A percentile compares a stretch with the other conserved stretches of the same genome.
These are phyloP conservation scores for Eubucco bourcierii DNA, from an alignment of 2,113 vertebrate genomes.

Conservation along the genomic window DNA sequence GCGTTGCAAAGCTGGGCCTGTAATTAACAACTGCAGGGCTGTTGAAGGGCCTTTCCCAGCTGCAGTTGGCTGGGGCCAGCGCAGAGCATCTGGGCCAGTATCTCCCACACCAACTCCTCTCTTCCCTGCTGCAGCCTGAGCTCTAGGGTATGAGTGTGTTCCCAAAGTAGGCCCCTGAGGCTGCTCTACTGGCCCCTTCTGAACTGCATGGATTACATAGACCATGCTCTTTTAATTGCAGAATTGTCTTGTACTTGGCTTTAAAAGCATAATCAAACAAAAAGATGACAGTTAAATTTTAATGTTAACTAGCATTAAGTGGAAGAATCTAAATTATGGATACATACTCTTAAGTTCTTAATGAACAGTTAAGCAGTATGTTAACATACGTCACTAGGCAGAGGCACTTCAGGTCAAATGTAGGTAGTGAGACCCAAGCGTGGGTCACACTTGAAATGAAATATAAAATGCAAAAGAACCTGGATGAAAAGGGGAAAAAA, in stretches of 20 bases:
- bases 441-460: background rate
- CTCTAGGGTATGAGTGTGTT: background rate
- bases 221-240: background rate
- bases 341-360: background rate
- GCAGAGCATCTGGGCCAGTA: background rate
- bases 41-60: slow-evolving; percentile 23
- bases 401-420: background rate
- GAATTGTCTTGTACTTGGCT: background rate
- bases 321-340: background rate
- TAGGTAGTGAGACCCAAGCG: background rate
- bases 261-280: background rate
- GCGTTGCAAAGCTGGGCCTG: background rate
- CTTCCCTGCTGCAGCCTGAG: background rate
- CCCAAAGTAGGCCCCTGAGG: background rate
- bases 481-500: background rate
- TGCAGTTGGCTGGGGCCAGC: background rate
- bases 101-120: background rate
- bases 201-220: background rate
- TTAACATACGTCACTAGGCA: background rate
- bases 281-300: background rate
- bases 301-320: background rate
- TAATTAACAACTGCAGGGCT: background rate
- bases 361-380: background rate
- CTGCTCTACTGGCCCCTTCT: background rate
- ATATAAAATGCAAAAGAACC: background rate